Evolutionary conservation across 2,888 invertebrate species (phyloP).

Genomic region (Leistus spinibarbis): DNA sequence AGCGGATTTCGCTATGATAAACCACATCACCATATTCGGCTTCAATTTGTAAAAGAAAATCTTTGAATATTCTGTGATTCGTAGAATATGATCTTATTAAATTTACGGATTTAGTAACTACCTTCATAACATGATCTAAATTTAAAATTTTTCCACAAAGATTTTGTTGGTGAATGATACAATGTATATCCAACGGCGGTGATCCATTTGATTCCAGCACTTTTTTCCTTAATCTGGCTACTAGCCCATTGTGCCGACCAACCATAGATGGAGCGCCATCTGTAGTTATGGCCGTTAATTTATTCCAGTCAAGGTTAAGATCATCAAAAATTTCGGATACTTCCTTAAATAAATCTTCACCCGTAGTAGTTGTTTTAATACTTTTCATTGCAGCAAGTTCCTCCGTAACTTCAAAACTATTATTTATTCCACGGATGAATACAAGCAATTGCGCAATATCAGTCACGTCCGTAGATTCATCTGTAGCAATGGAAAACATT

Average conservation of each 20-base stretch:
- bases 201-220: slow-evolving; percentile 26
- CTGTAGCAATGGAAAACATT: slow-evolving; percentile 32
- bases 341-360: too few relatives aligned
- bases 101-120: slow-evolving; percentile 29
- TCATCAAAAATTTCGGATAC: slow-evolving; percentile 24
- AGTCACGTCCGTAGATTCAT: slow-evolving; percentile 28
- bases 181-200: slow-evolving; percentile 21
- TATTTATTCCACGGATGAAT: slow-evolving; percentile 29
- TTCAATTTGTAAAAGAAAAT: too few relatives aligned
- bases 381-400: slow-evolving; percentile 23
- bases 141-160: slow-evolving; percentile 22
- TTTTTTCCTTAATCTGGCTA: slow-evolving; percentile 22
- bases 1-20: too few relatives aligned
- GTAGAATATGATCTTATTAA: slow-evolving; percentile 24
- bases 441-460: slow-evolving; percentile 29
- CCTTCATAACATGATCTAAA: slow-evolving; percentile 27
- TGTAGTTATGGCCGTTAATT: too few relatives aligned
- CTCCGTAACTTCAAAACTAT: slow-evolving; percentile 23
- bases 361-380: slow-evolving; percentile 29
- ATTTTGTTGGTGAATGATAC: slow-evolving; percentile 30
- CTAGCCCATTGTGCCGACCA: slow-evolving; percentile 19
- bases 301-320: slow-evolving; percentile 19
- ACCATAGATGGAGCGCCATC: too few relatives aligned
- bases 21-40: too few relatives aligned
- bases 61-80: too few relatives aligned